Conservation (phyloP, 2,888 invertebrate genomes). For the Cheilosia grossa region DNA sequence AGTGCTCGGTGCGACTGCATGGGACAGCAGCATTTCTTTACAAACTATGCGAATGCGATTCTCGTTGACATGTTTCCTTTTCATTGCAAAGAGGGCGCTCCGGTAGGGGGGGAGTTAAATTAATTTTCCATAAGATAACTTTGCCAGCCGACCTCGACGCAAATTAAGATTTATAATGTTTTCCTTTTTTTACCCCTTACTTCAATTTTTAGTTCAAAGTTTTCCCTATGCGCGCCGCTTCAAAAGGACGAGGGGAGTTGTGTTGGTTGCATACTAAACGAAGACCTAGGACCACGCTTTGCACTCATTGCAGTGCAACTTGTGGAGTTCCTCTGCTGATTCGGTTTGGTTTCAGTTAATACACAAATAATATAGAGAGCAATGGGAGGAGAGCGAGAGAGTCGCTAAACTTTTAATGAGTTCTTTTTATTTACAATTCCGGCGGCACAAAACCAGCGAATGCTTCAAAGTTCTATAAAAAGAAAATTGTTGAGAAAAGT, state of each 20-base stretch:
- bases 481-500: slow-evolving; percentile 46
- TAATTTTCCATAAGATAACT: slow-evolving; percentile 71
- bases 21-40: slow-evolving; percentile 35
- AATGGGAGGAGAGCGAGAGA: neutral
- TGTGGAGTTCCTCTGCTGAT: slow-evolving; percentile 58
- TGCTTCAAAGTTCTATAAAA: slow-evolving; percentile 70
- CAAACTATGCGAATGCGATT: slow-evolving; percentile 56
- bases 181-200: slow-evolving; percentile 23
- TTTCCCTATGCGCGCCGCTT: slow-evolving; percentile 27
- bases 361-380: slow-evolving; percentile 35
- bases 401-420: slow-evolving; percentile 74
- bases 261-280: neutral
- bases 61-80: slow-evolving; percentile 50
- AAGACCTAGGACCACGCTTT: slow-evolving; percentile 16
- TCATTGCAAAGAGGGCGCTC: neutral
- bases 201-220: slow-evolving; percentile 60
- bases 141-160: slow-evolving; percentile 50
- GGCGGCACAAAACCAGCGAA: slow-evolving; percentile 62
- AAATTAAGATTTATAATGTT: slow-evolving; percentile 69
- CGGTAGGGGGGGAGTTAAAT: slow-evolving; percentile 19
- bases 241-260: neutral
- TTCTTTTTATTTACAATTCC: slow-evolving; percentile 74
- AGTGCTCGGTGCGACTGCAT: slow-evolving; percentile 1
- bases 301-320: slow-evolving; percentile 49
- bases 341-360: slow-evolving; percentile 72